Evolutionary conservation across 2,797 vertebrate species (phyloP).

Genomic region (Chelidonichthys spinosus): DNA sequence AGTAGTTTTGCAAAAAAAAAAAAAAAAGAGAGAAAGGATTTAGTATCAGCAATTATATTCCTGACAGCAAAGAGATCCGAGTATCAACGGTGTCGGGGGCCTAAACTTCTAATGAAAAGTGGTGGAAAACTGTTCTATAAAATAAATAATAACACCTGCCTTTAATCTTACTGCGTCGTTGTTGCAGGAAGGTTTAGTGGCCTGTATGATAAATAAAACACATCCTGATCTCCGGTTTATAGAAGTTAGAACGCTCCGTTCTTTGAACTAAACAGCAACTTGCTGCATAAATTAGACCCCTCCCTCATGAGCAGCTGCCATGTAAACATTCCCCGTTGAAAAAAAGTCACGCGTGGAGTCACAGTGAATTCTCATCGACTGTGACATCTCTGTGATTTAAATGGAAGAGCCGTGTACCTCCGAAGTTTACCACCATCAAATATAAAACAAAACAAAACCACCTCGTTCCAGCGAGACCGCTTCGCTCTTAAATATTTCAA

Average conservation of each 20-base stretch:
- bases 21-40: background rate
- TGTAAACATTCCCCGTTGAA: conserved; percentile 64
- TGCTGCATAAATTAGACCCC: conserved; percentile 46
- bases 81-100: too few relatives aligned
- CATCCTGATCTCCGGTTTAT: conserved; percentile 15
- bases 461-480: conserved; percentile 75
- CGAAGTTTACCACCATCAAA: conserved; percentile 81
- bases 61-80: background rate
- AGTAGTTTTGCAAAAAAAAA: background rate
- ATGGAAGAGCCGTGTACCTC: conserved; percentile 80
- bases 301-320: conserved; percentile 59
- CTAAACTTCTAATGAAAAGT: too few relatives aligned
- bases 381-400: conserved; percentile 79
- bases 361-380: conserved; percentile 70
- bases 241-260: conserved; percentile 27
- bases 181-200: background rate
- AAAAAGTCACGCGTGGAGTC: conserved; percentile 65
- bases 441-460: conserved; percentile 83
- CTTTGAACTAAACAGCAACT: conserved; percentile 55
- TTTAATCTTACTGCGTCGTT: background rate
- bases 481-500: conserved; percentile 82
- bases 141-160: too few relatives aligned
- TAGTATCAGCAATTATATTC: background rate
- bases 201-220: background rate
- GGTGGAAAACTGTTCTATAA: too few relatives aligned